Conservation (phyloP, 64 coral and sea anemone genomes). For the Actinia equina region DNA sequence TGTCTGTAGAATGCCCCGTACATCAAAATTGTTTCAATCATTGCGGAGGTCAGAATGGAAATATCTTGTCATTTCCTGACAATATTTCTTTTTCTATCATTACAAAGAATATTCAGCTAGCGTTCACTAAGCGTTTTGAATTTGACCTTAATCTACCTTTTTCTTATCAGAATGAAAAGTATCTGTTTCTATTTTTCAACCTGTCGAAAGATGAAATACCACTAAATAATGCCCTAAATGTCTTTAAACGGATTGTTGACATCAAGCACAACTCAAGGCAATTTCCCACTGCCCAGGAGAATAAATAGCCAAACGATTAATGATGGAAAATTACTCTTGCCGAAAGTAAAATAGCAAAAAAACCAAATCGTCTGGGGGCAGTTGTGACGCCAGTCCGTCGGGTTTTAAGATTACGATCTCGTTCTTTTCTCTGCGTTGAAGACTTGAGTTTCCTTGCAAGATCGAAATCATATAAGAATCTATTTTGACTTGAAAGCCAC, state of each 20-base stretch:
- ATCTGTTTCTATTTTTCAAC: constrained; percentile 25
- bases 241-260: background rate
- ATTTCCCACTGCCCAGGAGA: background rate
- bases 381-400: constrained; percentile 19
- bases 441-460: constrained; percentile 9
- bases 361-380: constrained; percentile 13
- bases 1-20: too few relatives aligned
- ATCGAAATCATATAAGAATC: constrained; percentile 8
- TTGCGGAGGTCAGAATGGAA: background rate
- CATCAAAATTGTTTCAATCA: background rate
- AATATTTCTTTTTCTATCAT: background rate
- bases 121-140: background rate
- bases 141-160: background rate
- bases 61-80: background rate
- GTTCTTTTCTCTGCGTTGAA: constrained; percentile 9
- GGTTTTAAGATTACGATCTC: constrained; percentile 29
- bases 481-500: background rate
- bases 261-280: background rate
- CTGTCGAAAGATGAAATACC: constrained; percentile 8
- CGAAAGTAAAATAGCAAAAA: constrained; percentile 21
- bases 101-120: background rate
- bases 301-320: background rate
- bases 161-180: background rate
- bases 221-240: background rate
- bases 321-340: background rate